Conservation (phyloP, 2,888 invertebrate genomes). For the Epinotia nisella region DNA sequence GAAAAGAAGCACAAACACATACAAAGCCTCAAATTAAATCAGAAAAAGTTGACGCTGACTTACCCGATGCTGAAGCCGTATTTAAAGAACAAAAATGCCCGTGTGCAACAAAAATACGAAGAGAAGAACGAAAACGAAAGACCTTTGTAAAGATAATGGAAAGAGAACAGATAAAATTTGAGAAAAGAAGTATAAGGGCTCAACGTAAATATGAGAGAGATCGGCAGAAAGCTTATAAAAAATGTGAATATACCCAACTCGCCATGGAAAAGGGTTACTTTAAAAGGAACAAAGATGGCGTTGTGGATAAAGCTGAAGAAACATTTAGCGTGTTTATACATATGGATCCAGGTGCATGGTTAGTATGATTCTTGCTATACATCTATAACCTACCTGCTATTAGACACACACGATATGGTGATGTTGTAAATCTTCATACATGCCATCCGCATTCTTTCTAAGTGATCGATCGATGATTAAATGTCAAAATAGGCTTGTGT, state of each 20-base stretch:
- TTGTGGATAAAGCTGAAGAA: conserved; percentile 19
- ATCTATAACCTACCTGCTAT: neutral
- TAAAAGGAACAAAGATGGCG: conserved; percentile 16
- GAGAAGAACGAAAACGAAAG: conserved; percentile 19
- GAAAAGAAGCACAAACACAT: neutral
- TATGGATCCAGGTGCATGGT: conserved; percentile 26
- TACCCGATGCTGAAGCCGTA: neutral
- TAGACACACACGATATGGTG: too few relatives aligned
- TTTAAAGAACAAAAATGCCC: conserved; percentile 14
- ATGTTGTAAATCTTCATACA: too few relatives aligned
- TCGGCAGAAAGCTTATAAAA: conserved; percentile 20
- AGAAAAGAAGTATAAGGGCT: conserved; percentile 1
- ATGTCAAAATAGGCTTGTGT: too few relatives aligned
- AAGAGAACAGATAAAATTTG: conserved; percentile 17
- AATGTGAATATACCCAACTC: conserved; percentile 17
- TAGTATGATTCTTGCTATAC: neutral
- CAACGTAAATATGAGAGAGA: conserved; percentile 13
- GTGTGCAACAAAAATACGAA: conserved; percentile 13
- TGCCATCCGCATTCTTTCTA: too few relatives aligned
- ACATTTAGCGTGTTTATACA: conserved; percentile 23
- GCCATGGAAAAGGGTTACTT: conserved; percentile 20
- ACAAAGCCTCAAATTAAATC: neutral
- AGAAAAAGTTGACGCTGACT: neutral
- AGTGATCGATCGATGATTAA: too few relatives aligned
- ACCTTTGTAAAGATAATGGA: conserved; percentile 18